Base-by-base conservation (phyloP, 2,888 invertebrate genomes). In the Cheilosia impressa region DNA sequence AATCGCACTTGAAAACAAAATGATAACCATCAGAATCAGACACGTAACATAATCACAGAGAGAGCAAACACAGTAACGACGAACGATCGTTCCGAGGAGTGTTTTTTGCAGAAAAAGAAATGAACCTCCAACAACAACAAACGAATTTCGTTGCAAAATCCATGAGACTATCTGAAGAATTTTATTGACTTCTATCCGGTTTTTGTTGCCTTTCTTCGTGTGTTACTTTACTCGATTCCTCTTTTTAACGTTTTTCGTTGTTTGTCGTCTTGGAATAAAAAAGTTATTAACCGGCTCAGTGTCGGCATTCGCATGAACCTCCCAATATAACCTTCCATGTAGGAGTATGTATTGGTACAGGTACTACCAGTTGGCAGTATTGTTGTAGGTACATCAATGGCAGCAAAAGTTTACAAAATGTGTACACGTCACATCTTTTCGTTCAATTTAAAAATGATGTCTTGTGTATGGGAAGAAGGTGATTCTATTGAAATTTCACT, bases 101-200 rank as follows among this genome's bases (percentile, higher is more conserved):
- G 13, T 22, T 58, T 58, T 19, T 38, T 17, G 17, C 19, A 24
- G 38, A 17, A 34, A 17, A 9, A 27, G 2, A 15, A 27, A 24
- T 13, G n/a, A 19, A 58, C 58, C 22, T 2, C 31, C 31, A 27
- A 45, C 43, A 45, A 24, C 50, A 22, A 50, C 34, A 22, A 52
- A 19, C 10, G 24, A 63, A 55, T 22, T 34, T 62, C 31, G 31
- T 31, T 66, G 62, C 78, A 19, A 73, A 63, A 73, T 53, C 55
- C 47, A 78, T 50, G 55, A 77, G 55, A 77, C 57, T 71, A 77
- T 65, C 71, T 72, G 50, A 78, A 68, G 62, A 78, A 83, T 72
- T 77, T 82, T 77, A 82, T 77, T 72, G 50, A 66, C 77, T 73
- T 69, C 79, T 72, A 78, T 83, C 78, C 78, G 83, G 83, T 78